phyloP scores from a whole-genome alignment of 1,140 invertebrate genomes.

The Drosophila lini region DNA sequence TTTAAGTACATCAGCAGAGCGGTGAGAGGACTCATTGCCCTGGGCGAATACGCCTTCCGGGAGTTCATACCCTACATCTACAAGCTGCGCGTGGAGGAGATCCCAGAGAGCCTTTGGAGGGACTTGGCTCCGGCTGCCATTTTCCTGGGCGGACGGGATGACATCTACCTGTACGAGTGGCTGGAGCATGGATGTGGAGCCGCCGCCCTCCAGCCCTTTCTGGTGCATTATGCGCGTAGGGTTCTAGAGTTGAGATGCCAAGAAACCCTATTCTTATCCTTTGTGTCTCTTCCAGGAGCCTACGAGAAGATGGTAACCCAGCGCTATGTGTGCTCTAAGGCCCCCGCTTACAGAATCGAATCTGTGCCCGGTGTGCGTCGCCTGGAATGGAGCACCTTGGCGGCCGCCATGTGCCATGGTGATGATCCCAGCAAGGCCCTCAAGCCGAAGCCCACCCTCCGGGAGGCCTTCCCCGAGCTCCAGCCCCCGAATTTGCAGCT shows the following conservation, averaged over 20 bases:
- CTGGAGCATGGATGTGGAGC: slow-evolving; percentile 74
- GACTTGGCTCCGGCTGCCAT: slow-evolving; percentile 70
- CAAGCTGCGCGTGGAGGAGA: slow-evolving; percentile 56
- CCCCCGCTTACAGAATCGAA: slow-evolving; percentile 54
- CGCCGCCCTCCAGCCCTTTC: slow-evolving; percentile 70
- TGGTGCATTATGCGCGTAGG: slow-evolving; percentile 70
- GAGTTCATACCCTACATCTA: slow-evolving; percentile 82
- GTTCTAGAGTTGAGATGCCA: fast-evolving
- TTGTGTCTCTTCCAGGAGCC: slow-evolving; percentile 17
- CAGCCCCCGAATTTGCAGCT: slow-evolving; percentile 64
- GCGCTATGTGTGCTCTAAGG: slow-evolving; percentile 33
- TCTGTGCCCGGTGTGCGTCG: slow-evolving; percentile 73
- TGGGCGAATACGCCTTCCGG: slow-evolving; percentile 81
- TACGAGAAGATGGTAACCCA: slow-evolving; percentile 51
- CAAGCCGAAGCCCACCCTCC: slow-evolving; percentile 66
- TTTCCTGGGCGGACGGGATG: slow-evolving; percentile 68
- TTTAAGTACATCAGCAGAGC: slow-evolving; percentile 74
- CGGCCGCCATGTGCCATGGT: slow-evolving; percentile 82
- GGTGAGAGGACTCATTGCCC: slow-evolving; percentile 66
- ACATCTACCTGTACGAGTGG: slow-evolving; percentile 82
- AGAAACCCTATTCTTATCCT: not conserved
- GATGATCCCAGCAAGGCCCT: slow-evolving; percentile 78
- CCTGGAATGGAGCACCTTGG: slow-evolving; percentile 75
- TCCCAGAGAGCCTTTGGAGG: slow-evolving; percentile 67
- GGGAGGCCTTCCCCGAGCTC: slow-evolving; percentile 69